These are phyloP conservation scores for Spodoptera frugiperda DNA, from an alignment of 1,140 invertebrate species.

Conservation along the genomic window DNA sequence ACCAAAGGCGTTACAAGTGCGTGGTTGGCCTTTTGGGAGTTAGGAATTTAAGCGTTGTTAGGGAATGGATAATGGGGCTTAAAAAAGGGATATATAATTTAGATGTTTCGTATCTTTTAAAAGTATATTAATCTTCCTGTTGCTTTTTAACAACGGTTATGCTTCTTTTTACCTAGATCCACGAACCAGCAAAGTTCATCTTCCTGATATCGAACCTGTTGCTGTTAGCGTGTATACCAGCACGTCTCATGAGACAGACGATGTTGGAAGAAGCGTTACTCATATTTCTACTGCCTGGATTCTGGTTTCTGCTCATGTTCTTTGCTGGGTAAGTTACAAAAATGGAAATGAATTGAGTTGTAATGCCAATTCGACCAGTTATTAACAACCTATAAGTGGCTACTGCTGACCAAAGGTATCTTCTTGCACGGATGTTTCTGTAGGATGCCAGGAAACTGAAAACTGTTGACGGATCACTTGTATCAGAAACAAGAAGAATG, in stretches of 20 bases:
- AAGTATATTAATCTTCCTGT: background rate
- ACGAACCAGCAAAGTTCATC: slow-evolving; percentile 97
- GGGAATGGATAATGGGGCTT: too few species aligned
- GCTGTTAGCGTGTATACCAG: slow-evolving; percentile 97
- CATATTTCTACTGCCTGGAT: slow-evolving; percentile 96
- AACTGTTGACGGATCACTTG: too few species aligned
- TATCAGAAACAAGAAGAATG: too few species aligned
- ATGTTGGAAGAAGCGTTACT: slow-evolving; percentile 96
- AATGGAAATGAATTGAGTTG: background rate
- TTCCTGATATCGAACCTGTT: slow-evolving; percentile 97
- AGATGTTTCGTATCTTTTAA: background rate
- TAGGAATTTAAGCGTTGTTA: too few species aligned
- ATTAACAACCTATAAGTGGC: too few species aligned
- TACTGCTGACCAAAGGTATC: too few species aligned
- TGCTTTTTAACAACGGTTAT: background rate
- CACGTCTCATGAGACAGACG: slow-evolving; percentile 90
- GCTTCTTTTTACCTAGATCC: slow-evolving; percentile 87
- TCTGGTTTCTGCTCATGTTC: slow-evolving; percentile 99
- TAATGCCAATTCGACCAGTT: too few species aligned
- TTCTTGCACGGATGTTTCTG: too few species aligned
- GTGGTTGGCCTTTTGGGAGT: too few species aligned
- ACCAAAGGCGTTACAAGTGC: too few species aligned
- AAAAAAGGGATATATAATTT: too few species aligned
- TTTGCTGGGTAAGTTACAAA: slow-evolving; percentile 94
- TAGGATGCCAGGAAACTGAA: too few species aligned